phyloP scores from a whole-genome alignment of 2,888 invertebrate species.

The Diaprepes abbreviatus region DNA sequence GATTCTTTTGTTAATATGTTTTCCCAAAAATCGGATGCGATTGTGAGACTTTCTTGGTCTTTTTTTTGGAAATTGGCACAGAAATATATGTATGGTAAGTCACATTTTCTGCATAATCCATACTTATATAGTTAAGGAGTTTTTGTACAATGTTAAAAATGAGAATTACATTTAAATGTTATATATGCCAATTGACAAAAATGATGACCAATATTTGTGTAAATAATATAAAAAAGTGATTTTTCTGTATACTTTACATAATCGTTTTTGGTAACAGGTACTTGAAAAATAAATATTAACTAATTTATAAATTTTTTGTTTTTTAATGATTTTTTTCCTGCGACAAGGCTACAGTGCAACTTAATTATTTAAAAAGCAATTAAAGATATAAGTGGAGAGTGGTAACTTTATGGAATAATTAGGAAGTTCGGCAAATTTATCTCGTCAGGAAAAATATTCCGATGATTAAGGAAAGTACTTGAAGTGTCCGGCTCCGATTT shows the following conservation, averaged over 20 bases:
- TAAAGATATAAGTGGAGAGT: no score
- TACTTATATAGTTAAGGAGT: slow-evolving; percentile 1
- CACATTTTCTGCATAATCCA: no score
- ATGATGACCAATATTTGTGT: slow-evolving; percentile 44
- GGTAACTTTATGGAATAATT: no score
- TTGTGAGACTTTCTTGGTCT: not conserved
- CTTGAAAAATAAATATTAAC: slow-evolving; percentile 58
- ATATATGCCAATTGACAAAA: slow-evolving; percentile 3
- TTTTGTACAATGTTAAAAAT: not conserved
- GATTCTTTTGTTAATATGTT: slow-evolving; percentile 15
- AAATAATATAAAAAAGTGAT: slow-evolving; percentile 61
- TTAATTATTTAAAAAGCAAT: no score
- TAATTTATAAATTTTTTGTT: slow-evolving; percentile 55
- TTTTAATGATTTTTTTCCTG: slow-evolving; percentile 10
- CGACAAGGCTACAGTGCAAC: no score
- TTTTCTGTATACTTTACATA: slow-evolving; percentile 60
- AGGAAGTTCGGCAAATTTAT: no score
- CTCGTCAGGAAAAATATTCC: no score
- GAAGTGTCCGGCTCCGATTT: no score
- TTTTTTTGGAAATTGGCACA: not conserved
- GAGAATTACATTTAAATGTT: slow-evolving; percentile 1
- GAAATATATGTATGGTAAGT: no score
- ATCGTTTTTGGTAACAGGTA: slow-evolving; percentile 60
- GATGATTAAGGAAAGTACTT: no score
- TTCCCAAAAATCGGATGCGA: not conserved